Conservation (phyloP, 2,113 vertebrate species). For the Ovis canadensis region DNA sequence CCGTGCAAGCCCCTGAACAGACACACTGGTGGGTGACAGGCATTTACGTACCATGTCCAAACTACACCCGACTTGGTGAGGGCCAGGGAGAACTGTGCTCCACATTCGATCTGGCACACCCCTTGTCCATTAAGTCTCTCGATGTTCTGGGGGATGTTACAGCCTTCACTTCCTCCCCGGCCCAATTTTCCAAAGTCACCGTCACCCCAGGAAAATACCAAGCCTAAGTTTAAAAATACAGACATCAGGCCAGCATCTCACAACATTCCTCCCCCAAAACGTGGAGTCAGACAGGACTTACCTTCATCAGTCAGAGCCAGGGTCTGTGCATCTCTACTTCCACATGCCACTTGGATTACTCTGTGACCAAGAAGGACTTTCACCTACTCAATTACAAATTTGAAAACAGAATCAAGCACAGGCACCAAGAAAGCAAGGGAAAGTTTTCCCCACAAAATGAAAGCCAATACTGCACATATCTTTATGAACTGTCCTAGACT, state of each 20-base stretch:
- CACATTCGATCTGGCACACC: slow-evolving; percentile 97
- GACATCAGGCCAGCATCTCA: slow-evolving; percentile 14
- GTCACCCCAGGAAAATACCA: slow-evolving; percentile 99
- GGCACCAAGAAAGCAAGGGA: not conserved
- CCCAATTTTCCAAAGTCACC: slow-evolving; percentile 98
- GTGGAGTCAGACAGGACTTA: slow-evolving; percentile 49
- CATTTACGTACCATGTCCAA: slow-evolving; percentile 92
- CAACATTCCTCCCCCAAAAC: accelerated
- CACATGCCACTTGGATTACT: slow-evolving; percentile 97
- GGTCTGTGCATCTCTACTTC: slow-evolving; percentile 97
- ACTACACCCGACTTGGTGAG: slow-evolving; percentile 98
- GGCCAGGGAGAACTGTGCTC: slow-evolving; percentile 97
- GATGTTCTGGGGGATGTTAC: slow-evolving; percentile 99
- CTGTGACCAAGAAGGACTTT: slow-evolving; percentile 96
- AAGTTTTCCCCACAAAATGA: not conserved
- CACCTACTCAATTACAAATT: slow-evolving; percentile 80
- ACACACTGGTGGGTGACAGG: not conserved
- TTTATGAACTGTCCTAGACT: not conserved
- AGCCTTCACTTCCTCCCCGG: slow-evolving; percentile 97
- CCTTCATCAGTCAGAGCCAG: slow-evolving; percentile 97
- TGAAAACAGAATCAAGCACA: not conserved
- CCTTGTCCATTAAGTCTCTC: slow-evolving; percentile 95
- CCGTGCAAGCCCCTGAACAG: not conserved
- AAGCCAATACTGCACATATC: not conserved
- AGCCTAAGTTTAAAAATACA: slow-evolving; percentile 78